Base-by-base conservation (phyloP, 2,888 invertebrate genomes). In the Zygogramma bicolorata region DNA sequence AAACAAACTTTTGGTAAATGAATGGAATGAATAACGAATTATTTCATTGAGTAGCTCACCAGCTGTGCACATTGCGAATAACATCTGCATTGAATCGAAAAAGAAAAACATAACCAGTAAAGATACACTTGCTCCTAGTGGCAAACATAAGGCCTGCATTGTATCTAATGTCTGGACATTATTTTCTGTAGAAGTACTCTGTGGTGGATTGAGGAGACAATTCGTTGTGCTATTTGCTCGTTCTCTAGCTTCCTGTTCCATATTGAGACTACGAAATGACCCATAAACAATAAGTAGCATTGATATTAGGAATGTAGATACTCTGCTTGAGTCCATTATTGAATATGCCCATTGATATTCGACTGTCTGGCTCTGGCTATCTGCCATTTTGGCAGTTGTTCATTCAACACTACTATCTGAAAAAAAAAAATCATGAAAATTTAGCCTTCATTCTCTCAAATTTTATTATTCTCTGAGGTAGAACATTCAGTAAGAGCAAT, bases 61-160 rank as follows among this genome's bases (percentile, higher is more conserved):
- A 85, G 98, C 98, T 83, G 98, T 98, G 87, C 97, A 98, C 83
- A 98, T 96, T 77, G 95, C 97, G 90, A 94, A 97, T 81, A 94
- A 92, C 90, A 96, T 95, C 89, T 98, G 98, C 95, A 98, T 97
- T 70, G 98, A 98, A 89, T 98, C 98, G 86, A 98, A 98, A 89
- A 98, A 98, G 91, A 98, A 97, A 88, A 98, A 98, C 98, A 98
- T 98, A 84, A 98, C 93, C 75, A 98, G 93, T 77, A 98, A 90
- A 74, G 98, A 98, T 82, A 97, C 93, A 76, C 98, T 98, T 81
- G 98, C 98, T 84, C 97, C 97, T 77, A 97, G 90, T 71, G 98
- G 98, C 87, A 98, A 91, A 89, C 98, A 97, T 84, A 98, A 91
- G 81, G 98, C 98, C 88, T 98, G 98, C 93, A 98, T 95, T 72